phyloP scores from a whole-genome alignment of 2,113 vertebrate species.

The Phrynosoma blainvillii region DNA sequence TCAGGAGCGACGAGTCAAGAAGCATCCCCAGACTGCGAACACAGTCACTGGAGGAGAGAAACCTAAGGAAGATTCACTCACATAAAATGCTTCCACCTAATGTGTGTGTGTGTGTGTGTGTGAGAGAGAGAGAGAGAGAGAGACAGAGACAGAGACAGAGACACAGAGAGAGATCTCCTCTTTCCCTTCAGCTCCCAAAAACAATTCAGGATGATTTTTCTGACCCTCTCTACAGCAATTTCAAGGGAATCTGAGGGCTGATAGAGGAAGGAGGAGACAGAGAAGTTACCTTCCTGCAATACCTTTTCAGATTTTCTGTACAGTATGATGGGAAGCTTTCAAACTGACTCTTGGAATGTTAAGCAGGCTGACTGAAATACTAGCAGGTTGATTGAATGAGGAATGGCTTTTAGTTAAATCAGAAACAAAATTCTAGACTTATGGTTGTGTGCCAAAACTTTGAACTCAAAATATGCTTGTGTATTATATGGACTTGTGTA shows the following conservation, averaged over 20 bases:
- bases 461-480: not conserved
- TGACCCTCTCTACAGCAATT: not conserved
- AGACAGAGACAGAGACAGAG: no score
- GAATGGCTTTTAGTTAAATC: not conserved
- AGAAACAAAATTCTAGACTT: conserved; percentile 5
- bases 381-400: not conserved
- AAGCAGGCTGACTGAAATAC: not conserved
- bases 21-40: no score
- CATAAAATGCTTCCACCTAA: no score
- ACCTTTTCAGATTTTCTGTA: not conserved
- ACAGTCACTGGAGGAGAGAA: no score
- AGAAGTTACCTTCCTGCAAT: not conserved
- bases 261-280: not conserved
- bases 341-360: not conserved
- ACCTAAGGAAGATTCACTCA: no score
- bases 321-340: not conserved
- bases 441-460: not conserved
- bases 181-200: not conserved
- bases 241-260: not conserved
- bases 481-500: not conserved
- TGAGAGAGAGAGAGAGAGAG: no score
- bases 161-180: no score
- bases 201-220: not conserved
- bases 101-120: no score
- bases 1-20: no score